Evolutionary conservation across 2,888 invertebrate species (phyloP).

Genomic region (Gnatocerus cornutus): DNA sequence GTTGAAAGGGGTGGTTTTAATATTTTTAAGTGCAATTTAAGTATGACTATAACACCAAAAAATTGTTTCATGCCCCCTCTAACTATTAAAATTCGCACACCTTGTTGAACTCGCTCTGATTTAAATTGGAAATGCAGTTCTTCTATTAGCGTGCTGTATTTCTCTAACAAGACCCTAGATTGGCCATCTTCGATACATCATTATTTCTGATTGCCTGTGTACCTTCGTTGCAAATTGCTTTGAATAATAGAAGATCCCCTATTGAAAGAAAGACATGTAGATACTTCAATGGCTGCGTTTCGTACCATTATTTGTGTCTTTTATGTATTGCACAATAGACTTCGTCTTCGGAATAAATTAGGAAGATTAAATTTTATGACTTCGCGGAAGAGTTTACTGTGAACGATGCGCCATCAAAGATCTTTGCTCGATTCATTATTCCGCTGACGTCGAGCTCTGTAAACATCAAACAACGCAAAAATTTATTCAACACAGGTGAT

Average conservation of each 20-base stretch:
- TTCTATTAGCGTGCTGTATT: constrained; percentile 24
- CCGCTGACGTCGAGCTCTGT: constrained; percentile 28
- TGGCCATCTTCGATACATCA: constrained; percentile 35
- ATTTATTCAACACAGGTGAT: constrained; percentile 40
- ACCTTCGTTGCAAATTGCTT: constrained; percentile 40
- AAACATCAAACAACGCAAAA: constrained; percentile 38
- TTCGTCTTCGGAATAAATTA: constrained; percentile 41
- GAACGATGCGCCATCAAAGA: constrained; percentile 41
- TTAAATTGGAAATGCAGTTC: constrained; percentile 29
- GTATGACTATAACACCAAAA: neutral
- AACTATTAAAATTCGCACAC: constrained; percentile 5
- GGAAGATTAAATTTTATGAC: constrained; percentile 45
- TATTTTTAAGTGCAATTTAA: neutral
- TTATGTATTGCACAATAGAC: constrained; percentile 41
- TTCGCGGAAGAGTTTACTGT: constrained; percentile 27
- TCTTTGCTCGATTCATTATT: constrained; percentile 38
- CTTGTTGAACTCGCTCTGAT: constrained; percentile 10
- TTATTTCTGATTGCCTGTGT: constrained; percentile 44
- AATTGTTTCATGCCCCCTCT: no score
- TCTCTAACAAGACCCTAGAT: constrained; percentile 30
- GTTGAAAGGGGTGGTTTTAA: neutral
- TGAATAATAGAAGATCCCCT: constrained; percentile 37
- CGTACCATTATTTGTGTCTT: constrained; percentile 41
- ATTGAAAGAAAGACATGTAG: constrained; percentile 36
- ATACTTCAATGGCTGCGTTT: constrained; percentile 25